These are phyloP conservation scores for Ramphastos sulfuratus DNA, from an alignment of 2,113 vertebrate genomes.

Conservation along the genomic window DNA sequence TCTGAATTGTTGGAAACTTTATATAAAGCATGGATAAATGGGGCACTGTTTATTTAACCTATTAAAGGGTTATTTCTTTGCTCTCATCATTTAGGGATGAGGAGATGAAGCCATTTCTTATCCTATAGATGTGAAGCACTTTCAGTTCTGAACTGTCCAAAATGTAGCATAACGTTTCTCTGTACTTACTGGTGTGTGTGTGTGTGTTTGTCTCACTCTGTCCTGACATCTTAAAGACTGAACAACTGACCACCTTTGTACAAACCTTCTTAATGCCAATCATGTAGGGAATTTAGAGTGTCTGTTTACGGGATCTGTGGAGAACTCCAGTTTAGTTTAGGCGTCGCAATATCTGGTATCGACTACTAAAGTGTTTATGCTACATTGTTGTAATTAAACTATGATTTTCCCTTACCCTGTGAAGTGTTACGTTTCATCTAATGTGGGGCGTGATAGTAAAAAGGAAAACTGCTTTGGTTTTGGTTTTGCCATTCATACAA, in stretches of 20 bases:
- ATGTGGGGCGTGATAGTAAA: neutral
- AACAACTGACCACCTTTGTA: constrained; percentile 19
- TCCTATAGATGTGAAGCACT: constrained; percentile 68
- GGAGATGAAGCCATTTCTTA: constrained; percentile 70
- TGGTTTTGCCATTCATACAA: neutral
- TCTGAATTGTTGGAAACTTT: constrained; percentile 35
- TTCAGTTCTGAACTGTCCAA: constrained; percentile 50
- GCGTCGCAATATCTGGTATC: neutral
- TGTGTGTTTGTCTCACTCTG: constrained; percentile 37
- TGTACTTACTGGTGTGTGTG: constrained; percentile 14
- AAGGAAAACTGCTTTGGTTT: neutral
- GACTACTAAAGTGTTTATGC: constrained; percentile 47
- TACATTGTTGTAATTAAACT: constrained; percentile 64
- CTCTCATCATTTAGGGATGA: constrained; percentile 56
- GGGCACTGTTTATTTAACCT: constrained; percentile 60
- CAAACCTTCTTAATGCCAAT: constrained; percentile 24
- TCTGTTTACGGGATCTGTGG: constrained; percentile 23
- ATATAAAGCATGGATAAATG: constrained; percentile 32
- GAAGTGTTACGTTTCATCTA: constrained; percentile 21
- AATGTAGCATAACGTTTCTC: constrained; percentile 54
- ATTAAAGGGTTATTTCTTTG: constrained; percentile 59
- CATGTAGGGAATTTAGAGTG: neutral
- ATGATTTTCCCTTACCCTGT: constrained; percentile 19
- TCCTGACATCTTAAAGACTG: neutral
- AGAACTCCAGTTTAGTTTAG: constrained; percentile 23